These are phyloP conservation scores for Eleginops maclovinus DNA, from an alignment of 2,113 vertebrate species.

Conservation along the genomic window DNA sequence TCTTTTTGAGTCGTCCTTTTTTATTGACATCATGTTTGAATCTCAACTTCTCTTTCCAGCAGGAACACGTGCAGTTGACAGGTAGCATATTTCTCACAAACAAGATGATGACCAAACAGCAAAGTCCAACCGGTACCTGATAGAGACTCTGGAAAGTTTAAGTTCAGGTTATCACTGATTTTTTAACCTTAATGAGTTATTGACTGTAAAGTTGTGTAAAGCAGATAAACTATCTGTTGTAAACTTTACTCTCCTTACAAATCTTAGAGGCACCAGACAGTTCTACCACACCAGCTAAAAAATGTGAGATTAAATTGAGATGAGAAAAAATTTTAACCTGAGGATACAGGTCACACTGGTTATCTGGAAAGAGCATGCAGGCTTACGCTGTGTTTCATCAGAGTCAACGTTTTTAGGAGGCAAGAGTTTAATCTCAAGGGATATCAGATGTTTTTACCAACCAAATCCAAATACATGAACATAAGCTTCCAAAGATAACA, in stretches of 20 bases:
- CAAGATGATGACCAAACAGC: constrained; percentile 32
- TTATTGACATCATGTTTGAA: constrained; percentile 5
- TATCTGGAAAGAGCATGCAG: background rate
- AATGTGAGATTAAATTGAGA: background rate
- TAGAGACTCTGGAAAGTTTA: constrained; percentile 20
- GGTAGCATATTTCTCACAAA: constrained; percentile 39
- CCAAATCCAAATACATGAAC: constrained; percentile 2
- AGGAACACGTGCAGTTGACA: constrained; percentile 36
- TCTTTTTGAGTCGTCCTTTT: background rate
- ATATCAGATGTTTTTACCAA: background rate
- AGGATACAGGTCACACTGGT: background rate
- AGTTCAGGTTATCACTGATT: constrained; percentile 47
- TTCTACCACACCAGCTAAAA: background rate
- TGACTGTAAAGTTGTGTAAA: constrained; percentile 47
- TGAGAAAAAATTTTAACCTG: background rate
- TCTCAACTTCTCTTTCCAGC: constrained; percentile 42
- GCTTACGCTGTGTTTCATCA: background rate
- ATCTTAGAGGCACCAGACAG: background rate
- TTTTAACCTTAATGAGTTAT: constrained; percentile 37
- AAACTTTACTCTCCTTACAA: background rate
- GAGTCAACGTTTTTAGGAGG: background rate
- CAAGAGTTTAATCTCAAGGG: background rate
- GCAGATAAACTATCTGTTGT: constrained; percentile 39
- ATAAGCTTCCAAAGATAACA: background rate
- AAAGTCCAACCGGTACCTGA: constrained; percentile 65